These are phyloP conservation scores for Bettongia penicillata DNA, from an alignment of 2,113 vertebrate species.

Conservation along the genomic window DNA sequence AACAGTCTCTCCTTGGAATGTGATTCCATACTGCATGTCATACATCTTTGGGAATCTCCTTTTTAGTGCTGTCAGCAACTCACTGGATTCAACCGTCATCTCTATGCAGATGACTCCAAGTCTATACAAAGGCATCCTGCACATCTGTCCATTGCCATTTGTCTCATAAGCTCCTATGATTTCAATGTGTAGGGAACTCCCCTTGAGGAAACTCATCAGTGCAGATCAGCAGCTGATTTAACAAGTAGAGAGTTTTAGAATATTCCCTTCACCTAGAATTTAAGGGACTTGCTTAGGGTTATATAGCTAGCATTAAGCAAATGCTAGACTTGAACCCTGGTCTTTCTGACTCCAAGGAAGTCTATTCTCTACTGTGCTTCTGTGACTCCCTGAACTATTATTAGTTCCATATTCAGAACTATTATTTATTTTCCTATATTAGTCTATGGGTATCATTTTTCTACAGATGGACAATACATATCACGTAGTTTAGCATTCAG, in stretches of 20 bases:
- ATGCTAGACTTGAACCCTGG: background rate
- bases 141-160: background rate
- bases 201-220: background rate
- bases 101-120: background rate
- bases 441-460: slow-evolving; percentile 10
- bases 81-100: background rate
- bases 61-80: background rate
- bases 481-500: background rate
- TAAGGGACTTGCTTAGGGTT: background rate
- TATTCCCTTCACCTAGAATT: background rate
- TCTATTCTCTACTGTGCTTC: background rate
- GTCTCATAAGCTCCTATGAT: background rate
- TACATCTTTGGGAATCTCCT: background rate
- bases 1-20: background rate
- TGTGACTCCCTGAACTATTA: background rate
- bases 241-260: slow-evolving; percentile 29
- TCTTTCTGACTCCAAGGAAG: background rate
- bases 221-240: background rate
- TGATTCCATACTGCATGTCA: background rate
- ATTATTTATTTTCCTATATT: slow-evolving; percentile 37
- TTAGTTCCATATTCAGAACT: background rate
- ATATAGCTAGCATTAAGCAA: background rate
- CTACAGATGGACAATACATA: background rate
- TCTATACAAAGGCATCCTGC: background rate
- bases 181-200: background rate